Evolutionary conservation across 2,113 vertebrate species (phyloP).

Genomic region (Lethenteron camtschaticum): DNA sequence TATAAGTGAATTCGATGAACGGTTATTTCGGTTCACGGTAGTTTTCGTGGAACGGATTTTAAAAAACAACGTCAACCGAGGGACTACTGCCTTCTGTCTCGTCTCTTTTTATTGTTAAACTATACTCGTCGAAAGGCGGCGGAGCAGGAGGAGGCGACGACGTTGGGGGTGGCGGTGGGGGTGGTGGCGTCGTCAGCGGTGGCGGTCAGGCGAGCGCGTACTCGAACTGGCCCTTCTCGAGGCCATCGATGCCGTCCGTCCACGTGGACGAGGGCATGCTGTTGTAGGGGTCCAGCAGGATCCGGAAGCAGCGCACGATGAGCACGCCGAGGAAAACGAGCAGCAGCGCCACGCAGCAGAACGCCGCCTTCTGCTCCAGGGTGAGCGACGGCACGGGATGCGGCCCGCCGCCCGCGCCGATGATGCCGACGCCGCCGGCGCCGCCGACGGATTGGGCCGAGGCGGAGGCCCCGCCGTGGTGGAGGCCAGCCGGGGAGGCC

Average conservation of each 20-base stretch:
- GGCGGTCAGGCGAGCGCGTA: constrained; percentile 57
- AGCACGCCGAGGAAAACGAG: constrained; percentile 76
- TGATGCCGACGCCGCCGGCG: constrained; percentile 12
- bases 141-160: too few species aligned
- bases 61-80: too few species aligned
- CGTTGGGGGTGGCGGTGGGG: too few species aligned
- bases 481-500: background rate
- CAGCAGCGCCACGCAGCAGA: constrained; percentile 77
- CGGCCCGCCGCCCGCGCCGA: background rate
- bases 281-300: constrained; percentile 78
- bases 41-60: too few species aligned
- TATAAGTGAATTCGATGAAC: too few species aligned
- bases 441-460: constrained; percentile 20
- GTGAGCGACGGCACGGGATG: constrained; percentile 22
- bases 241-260: constrained; percentile 70
- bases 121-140: too few species aligned
- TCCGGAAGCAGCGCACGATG: constrained; percentile 80
- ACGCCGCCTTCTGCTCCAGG: constrained; percentile 77
- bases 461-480: background rate
- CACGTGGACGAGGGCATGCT: constrained; percentile 93
- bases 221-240: constrained; percentile 90
- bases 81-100: too few species aligned
- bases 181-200: too few species aligned
- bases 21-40: too few species aligned
- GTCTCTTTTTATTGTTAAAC: too few species aligned